Evolutionary conservation across 2,797 vertebrate genomes (phyloP).

Genomic region (Tenualosa ilisha): DNA sequence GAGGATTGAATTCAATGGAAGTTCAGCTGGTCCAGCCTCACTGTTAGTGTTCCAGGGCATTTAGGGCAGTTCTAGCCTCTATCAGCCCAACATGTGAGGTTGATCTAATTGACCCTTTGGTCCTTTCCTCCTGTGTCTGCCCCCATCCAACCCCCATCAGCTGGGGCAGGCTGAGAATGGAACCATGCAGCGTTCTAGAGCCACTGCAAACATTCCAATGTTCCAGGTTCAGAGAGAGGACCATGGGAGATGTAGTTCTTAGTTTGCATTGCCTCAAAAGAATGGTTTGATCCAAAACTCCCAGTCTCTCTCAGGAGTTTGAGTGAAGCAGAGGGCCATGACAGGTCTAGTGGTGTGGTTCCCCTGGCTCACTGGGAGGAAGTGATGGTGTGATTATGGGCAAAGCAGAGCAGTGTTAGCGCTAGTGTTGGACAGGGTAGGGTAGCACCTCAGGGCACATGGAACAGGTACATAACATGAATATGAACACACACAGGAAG

Average conservation of each 20-base stretch:
- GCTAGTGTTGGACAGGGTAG: background rate
- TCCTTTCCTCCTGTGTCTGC: background rate
- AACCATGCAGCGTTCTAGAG: background rate
- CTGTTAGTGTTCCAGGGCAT: no score
- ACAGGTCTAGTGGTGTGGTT: background rate
- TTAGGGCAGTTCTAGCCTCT: no score
- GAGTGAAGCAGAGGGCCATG: background rate
- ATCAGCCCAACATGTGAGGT: no score
- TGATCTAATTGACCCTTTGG: background rate
- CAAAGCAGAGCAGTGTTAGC: background rate
- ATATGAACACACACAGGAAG: background rate
- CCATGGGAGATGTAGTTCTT: constrained; percentile 26
- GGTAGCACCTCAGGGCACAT: background rate
- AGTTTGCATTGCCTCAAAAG: background rate
- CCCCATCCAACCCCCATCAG: background rate
- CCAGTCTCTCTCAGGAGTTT: background rate
- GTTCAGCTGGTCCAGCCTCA: no score
- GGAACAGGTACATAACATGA: background rate
- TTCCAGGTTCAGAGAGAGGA: background rate
- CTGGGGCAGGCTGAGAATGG: background rate
- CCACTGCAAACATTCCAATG: background rate
- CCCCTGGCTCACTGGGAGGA: background rate
- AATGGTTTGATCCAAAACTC: background rate
- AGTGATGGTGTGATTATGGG: background rate
- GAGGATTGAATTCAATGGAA: no score